phyloP scores from a whole-genome alignment of 1,140 invertebrate species.

The Cotesia typhae region DNA sequence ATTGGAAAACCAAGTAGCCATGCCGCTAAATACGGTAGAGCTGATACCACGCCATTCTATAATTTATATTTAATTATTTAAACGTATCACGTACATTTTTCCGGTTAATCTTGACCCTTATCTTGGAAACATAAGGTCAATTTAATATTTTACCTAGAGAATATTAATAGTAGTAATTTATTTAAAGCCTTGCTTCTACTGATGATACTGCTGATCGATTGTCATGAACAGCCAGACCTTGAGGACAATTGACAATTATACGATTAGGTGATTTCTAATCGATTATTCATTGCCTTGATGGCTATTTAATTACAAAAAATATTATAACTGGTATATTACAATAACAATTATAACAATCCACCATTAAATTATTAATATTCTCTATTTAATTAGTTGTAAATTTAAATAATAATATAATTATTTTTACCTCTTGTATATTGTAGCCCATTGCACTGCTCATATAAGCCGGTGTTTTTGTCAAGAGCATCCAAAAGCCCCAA shows the following conservation, averaged over 20 bases:
- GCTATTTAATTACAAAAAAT: too few species aligned
- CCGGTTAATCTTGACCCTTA: slow-evolving; percentile 18
- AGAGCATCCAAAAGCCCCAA: slow-evolving; percentile 93
- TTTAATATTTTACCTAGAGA: not conserved
- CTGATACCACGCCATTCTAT: slow-evolving; percentile 81
- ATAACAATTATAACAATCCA: too few species aligned
- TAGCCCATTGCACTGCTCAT: slow-evolving; percentile 84
- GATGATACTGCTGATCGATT: not conserved
- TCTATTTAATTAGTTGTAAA: too few species aligned
- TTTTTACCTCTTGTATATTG: slow-evolving; percentile 75
- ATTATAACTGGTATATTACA: too few species aligned
- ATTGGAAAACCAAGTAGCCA: slow-evolving; percentile 61
- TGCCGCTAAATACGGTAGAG: slow-evolving; percentile 80
- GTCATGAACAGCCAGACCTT: not conserved
- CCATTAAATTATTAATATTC: too few species aligned
- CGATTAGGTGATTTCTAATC: slow-evolving; percentile 27
- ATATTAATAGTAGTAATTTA: slow-evolving; percentile 18
- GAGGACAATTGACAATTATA: not conserved
- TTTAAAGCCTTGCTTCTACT: not conserved
- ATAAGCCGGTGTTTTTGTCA: slow-evolving; percentile 92
- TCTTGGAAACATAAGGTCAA: not conserved
- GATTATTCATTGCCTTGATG: not conserved
- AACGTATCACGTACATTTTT: slow-evolving; percentile 7
- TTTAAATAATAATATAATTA: not conserved
- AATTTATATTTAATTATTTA: not conserved